Evolutionary conservation across 2,797 vertebrate genomes (phyloP).

Genomic region (Scomberomorus guttatus): DNA sequence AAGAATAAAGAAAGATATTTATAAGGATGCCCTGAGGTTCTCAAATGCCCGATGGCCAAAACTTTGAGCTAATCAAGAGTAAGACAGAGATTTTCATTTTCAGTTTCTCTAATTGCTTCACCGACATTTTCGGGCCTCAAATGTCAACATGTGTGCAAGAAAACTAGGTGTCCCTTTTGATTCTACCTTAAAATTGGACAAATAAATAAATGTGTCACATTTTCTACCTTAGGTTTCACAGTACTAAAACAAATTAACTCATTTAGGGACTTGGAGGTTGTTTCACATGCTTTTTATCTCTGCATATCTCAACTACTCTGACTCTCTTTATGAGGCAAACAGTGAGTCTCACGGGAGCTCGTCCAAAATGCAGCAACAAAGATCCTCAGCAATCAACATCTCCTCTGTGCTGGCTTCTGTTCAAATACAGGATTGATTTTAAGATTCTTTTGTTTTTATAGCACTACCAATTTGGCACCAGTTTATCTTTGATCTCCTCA

Average conservation of each 20-base stretch:
- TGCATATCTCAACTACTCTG: background rate
- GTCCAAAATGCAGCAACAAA: background rate
- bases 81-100: background rate
- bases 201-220: background rate
- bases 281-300: background rate
- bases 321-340: background rate
- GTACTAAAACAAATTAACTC: too few species aligned
- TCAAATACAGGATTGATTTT: background rate
- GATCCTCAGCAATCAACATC: background rate
- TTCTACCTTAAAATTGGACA: background rate
- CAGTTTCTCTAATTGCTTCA: background rate
- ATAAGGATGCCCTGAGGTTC: constrained; percentile 1
- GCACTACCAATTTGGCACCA: background rate
- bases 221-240: background rate
- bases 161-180: background rate
- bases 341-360: too few species aligned
- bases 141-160: too few species aligned
- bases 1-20: background rate
- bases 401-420: background rate
- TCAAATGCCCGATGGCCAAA: constrained; percentile 8
- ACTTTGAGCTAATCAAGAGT: background rate
- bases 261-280: background rate
- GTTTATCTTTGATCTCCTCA: background rate
- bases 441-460: background rate
- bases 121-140: background rate